A percentile compares a stretch with the other conserved stretches of the same genome.
These are phyloP conservation scores for Agrochola lychnidis DNA, from an alignment of 2,888 invertebrate species.

Conservation along the genomic window DNA sequence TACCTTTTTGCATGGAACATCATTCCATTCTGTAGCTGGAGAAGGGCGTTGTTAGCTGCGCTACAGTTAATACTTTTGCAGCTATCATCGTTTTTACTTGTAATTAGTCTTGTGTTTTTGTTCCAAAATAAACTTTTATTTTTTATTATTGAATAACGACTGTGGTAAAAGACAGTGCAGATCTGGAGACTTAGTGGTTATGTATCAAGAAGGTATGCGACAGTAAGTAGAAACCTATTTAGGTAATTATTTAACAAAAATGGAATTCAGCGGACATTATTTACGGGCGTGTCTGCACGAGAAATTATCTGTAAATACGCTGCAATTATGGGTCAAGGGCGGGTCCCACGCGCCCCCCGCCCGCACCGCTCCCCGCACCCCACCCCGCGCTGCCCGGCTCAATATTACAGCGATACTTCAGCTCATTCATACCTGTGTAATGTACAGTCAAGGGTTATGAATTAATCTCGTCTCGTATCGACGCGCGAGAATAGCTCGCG, in stretches of 20 bases:
- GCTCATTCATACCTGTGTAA: slow-evolving; percentile 56
- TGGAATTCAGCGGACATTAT: not conserved
- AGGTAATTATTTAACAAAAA: not conserved
- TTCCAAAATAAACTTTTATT: no score
- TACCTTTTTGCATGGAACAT: no score
- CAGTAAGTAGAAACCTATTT: not conserved
- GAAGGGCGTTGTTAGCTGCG: no score
- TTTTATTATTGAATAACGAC: no score
- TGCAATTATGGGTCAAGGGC: slow-evolving; percentile 59
- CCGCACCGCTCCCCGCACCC: not conserved
- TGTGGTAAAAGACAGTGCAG: not conserved
- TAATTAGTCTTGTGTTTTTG: no score
- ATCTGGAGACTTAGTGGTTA: not conserved
- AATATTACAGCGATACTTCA: slow-evolving; percentile 47
- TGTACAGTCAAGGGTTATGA: slow-evolving; percentile 28
- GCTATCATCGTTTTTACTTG: no score
- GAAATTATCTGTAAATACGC: slow-evolving; percentile 36
- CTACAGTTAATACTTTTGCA: no score
- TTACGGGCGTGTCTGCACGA: slow-evolving; percentile 25
- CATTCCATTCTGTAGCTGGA: no score
- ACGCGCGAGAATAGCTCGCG: slow-evolving; percentile 3
- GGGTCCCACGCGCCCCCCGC: slow-evolving; percentile 21
- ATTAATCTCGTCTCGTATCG: slow-evolving; percentile 32
- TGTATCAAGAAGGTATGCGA: not conserved
- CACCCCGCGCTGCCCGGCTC: slow-evolving; percentile 32